Evolutionary conservation across 2,797 vertebrate genomes (phyloP), one percentile per base, ranked within the genome.

Genomic region (Poeciliopsis infans): DNA sequence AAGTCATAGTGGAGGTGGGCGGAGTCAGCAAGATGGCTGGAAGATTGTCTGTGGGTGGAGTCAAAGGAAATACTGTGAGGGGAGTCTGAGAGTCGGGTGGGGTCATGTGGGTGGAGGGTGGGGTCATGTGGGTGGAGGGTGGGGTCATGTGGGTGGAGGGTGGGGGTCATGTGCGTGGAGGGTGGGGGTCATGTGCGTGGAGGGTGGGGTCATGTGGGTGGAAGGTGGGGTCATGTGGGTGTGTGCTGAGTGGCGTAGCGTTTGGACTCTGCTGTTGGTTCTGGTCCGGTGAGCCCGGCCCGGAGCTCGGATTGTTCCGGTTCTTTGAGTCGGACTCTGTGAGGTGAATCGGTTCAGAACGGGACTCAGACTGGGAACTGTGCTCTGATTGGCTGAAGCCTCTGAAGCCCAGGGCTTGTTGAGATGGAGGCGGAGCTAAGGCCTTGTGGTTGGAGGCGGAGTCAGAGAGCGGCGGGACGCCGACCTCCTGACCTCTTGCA

Each of bases 391-490:
- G 36, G 36, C 43, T 41, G 66, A 68, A 72, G 3, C 13, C 3
- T 12, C 41, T 41, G 36, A 68, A 72, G 3, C 15, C 1, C 13
- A 3, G 3, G 39, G 11, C n/a, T 49, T 31, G 74, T 31, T 76
- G 28, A 13, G 18, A 20, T 33, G 71, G 25, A 2, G 45, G 10
- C 13, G 87, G 28, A 4, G 78, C 10, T 25, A 80, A 82, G 79
- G 83, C 82, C 3, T 64, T 1, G 83, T 79, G 88, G 81, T 86
- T 81, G 25, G 72, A 2, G 13, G 15, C 10, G 43, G 59, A 45
- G 5, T 0, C 16, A 68, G 61, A 5, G 51, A 13, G 31, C 6
- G 53, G 1, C 10, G 28, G 3, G 45, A 20, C 2, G 15, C 55
- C 1, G 11, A 12, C 16, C n/a, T 28, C 1, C 0, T 25, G 51